Conservation (phyloP, 2,888 invertebrate genomes). For the Drosophila meridionalis region DNA sequence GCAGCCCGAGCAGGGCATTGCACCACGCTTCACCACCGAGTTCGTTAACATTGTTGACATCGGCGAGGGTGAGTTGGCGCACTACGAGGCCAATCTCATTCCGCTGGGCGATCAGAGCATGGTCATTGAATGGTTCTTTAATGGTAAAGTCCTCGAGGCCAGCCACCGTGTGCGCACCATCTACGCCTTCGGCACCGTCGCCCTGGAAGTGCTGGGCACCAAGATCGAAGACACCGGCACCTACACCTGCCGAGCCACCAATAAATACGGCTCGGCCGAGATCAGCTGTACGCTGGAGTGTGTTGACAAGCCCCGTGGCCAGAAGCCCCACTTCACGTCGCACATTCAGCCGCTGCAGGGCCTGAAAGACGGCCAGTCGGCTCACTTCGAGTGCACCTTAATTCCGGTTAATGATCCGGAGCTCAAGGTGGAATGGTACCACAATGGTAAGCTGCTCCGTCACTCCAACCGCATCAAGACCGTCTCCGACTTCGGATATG, state of each 20-base stretch:
- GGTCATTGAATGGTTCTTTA: constrained; percentile 98
- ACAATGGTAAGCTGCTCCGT: constrained; percentile 94
- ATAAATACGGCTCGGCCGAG: constrained; percentile 95
- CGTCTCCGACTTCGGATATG: constrained; percentile 97
- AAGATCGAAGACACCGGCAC: constrained; percentile 96
- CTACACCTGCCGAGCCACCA: constrained; percentile 95
- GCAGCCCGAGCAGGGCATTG: constrained; percentile 92
- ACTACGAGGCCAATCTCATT: constrained; percentile 98
- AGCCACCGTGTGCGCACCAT: constrained; percentile 96
- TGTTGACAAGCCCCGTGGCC: constrained; percentile 93
- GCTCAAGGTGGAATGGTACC: constrained; percentile 98
- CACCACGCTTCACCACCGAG: constrained; percentile 95
- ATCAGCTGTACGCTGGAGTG: constrained; percentile 93
- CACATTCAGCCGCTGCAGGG: constrained; percentile 93
- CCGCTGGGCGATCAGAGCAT: constrained; percentile 97
- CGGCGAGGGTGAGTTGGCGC: constrained; percentile 97
- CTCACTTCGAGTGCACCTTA: constrained; percentile 97
- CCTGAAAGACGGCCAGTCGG: constrained; percentile 96
- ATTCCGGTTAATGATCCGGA: constrained; percentile 97
- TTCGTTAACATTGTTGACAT: constrained; percentile 93
- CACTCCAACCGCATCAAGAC: constrained; percentile 96
- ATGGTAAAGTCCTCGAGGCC: constrained; percentile 94
- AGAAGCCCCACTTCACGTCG: constrained; percentile 94
- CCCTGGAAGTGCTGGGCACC: constrained; percentile 97
- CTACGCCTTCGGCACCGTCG: constrained; percentile 98